These are phyloP conservation scores for Heliocidaris erythrogramma DNA, from an alignment of 35 echinoderm and acorn worm species.

Conservation along the genomic window DNA sequence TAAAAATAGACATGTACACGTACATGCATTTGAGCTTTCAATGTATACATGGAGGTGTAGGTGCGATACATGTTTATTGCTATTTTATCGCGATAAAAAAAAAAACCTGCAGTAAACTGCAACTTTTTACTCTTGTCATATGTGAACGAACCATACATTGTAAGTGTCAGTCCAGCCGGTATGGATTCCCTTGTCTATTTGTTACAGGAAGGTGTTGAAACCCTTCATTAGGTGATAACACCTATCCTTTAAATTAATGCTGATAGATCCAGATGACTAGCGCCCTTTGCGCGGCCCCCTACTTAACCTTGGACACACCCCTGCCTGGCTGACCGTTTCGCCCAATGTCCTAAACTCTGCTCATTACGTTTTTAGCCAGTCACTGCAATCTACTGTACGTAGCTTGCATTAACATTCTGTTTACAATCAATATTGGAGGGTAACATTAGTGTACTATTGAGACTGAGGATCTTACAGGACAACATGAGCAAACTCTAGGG, in stretches of 20 bases:
- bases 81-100: too few relatives aligned
- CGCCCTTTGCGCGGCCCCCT: slow-evolving; percentile 9
- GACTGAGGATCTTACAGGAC: background rate
- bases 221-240: slow-evolving; percentile 46
- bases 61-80: too few relatives aligned
- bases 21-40: too few relatives aligned
- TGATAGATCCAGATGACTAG: slow-evolving; percentile 37
- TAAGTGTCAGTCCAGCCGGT: too few relatives aligned
- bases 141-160: background rate
- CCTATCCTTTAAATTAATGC: slow-evolving; percentile 38
- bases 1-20: too few relatives aligned
- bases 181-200: background rate
- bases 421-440: background rate
- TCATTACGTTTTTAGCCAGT: background rate
- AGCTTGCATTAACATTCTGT: background rate
- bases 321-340: slow-evolving; percentile 36
- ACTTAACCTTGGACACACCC: slow-evolving; percentile 33
- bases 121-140: too few relatives aligned
- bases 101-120: too few relatives aligned
- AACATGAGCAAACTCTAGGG: background rate
- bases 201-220: slow-evolving; percentile 45
- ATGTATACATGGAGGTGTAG: too few relatives aligned
- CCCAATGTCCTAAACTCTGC: background rate
- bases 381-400: background rate
- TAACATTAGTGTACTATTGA: background rate